Base-by-base conservation (phyloP, 2,888 invertebrate species). In the Lobophora halterata region DNA sequence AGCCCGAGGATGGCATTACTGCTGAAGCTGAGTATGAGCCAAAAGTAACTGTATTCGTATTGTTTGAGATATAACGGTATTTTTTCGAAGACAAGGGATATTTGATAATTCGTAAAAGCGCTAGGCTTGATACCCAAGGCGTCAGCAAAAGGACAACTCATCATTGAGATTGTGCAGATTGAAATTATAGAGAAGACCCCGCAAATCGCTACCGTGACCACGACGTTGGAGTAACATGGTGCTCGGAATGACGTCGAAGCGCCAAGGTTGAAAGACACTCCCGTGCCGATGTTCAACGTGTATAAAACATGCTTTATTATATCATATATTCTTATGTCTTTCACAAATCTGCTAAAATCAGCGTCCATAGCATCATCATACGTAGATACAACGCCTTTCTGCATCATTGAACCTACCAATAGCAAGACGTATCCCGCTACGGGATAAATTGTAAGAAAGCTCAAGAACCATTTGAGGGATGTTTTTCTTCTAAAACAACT, bases 351-450 rank as follows among this genome's bases (percentile, higher is more conserved):
- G 5, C 19, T 47, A 19, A 81, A 80, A 40, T 65, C 57, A 0
- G 61, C 42, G 43, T 85, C 85, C 8, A 86, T 36, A 1, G 72
- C 70, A 2, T 68, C 65, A 19, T 58, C 59, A 33, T 65, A 82
- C 28, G 69, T 67, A 0, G 54, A 42, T 0, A 82, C 67, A 3
- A 86, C 26, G 1, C 86, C 83, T 50, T 76, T 81, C 46, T 86
- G 86, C 16, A 73, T 37, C 79, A 85, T 71, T 0, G 83, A 77
- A 7, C 79, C 80, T 23, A 76, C 53, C 39, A 82, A 37, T 1
- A 83, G 25, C 5, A 73, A 1, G 1, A 65, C 5, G 17, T 75
- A 74, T 2, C 61, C 61, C 0, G 58, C 0, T 1, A 67, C 45
- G 0, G 83, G 79, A 52, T 61, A 74, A 9, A 65, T 2, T 0